Evolutionary conservation across 53 echinoderm and acorn worm species (phyloP).

Genomic region (Pentamera pediparva): DNA sequence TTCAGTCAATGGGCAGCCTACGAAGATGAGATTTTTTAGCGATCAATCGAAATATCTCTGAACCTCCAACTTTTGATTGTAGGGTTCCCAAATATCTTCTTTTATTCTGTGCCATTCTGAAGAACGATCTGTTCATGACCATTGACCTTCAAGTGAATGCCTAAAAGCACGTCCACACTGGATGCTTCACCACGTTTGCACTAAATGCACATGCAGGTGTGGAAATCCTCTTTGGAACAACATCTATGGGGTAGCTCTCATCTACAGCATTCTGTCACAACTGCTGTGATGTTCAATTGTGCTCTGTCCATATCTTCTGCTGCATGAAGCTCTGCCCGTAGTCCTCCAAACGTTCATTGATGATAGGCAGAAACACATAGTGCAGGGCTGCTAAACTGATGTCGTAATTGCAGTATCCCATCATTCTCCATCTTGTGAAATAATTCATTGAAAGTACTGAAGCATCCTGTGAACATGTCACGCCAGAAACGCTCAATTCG

Average conservation of each 20-base stretch:
- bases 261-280: neutral
- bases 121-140: too few relatives aligned
- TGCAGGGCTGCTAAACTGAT: neutral
- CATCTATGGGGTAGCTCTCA: neutral
- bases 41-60: too few relatives aligned
- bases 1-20: too few relatives aligned
- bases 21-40: too few relatives aligned
- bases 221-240: neutral
- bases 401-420: neutral
- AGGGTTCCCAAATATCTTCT: too few relatives aligned
- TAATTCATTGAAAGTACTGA: neutral
- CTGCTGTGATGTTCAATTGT: neutral
- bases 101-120: too few relatives aligned
- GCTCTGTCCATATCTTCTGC: neutral
- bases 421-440: neutral
- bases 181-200: too few relatives aligned
- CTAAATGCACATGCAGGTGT: too few relatives aligned
- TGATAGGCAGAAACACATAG: neutral
- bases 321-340: neutral
- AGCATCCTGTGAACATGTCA: neutral
- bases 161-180: too few relatives aligned
- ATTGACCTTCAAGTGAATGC: too few relatives aligned
- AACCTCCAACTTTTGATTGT: too few relatives aligned
- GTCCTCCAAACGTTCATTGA: neutral
- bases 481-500: neutral